Evolutionary conservation across 2,797 vertebrate genomes (phyloP).

Genomic region (Syngnathus acus): DNA sequence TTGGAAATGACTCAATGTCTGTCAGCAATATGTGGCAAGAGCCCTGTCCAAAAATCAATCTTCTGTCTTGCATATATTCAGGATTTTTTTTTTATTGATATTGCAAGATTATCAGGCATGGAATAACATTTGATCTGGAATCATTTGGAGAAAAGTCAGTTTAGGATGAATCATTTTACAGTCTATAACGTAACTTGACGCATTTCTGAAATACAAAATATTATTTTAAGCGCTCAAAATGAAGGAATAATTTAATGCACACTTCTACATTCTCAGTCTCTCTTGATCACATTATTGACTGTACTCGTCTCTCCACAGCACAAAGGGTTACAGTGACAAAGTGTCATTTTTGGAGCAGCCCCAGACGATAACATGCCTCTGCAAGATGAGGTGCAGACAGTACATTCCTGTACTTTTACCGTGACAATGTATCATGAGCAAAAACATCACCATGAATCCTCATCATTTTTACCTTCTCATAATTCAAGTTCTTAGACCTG

Average conservation of each 20-base stretch:
- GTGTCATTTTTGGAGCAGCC: constrained; percentile 75
- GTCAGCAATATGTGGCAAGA: neutral
- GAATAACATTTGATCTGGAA: no score
- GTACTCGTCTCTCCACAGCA: constrained; percentile 29
- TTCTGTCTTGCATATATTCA: neutral
- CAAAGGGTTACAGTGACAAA: constrained; percentile 72
- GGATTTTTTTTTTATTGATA: neutral
- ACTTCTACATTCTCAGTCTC: neutral
- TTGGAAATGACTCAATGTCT: neutral
- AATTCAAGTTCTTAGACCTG: neutral
- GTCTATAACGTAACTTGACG: neutral
- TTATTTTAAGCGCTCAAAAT: neutral
- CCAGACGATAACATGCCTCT: constrained; percentile 77
- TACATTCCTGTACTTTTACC: constrained; percentile 3
- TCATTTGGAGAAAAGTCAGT: no score
- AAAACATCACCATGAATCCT: constrained; percentile 1
- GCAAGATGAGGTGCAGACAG: constrained; percentile 79
- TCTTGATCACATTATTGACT: neutral
- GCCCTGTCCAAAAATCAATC: neutral
- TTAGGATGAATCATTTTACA: no score
- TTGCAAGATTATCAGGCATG: no score
- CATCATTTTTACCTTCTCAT: no score
- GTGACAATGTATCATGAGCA: constrained; percentile 1
- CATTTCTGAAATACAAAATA: neutral
- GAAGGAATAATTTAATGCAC: neutral